A percentile compares a stretch with the other conserved stretches of the same genome.
These are phyloP conservation scores for Sardinella longiceps DNA, from an alignment of 2,797 vertebrate species.

Conservation along the genomic window DNA sequence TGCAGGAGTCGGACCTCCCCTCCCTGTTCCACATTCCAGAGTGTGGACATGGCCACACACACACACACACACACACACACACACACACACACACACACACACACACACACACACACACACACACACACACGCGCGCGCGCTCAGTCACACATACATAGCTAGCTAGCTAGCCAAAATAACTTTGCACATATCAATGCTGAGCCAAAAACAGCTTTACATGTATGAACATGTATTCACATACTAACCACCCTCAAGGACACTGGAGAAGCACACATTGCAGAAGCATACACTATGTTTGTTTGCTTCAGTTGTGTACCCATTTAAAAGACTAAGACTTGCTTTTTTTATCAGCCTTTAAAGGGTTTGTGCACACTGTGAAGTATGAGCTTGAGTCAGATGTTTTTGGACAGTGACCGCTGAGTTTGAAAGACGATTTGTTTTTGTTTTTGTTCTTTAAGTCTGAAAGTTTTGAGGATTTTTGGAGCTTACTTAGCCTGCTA, in stretches of 20 bases:
- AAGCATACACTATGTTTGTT: too few species aligned
- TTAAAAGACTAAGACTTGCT: neutral
- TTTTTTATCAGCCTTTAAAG: too few species aligned
- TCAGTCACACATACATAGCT: constrained; percentile 14
- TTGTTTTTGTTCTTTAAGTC: neutral
- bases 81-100: constrained; percentile 16
- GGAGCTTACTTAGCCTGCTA: neutral
- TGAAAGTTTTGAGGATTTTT: neutral
- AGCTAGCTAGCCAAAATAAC: constrained; percentile 36
- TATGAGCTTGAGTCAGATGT: neutral
- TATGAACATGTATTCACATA: constrained; percentile 4
- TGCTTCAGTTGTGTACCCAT: neutral
- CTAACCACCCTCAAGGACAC: neutral
- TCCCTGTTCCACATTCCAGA: constrained; percentile 57
- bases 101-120: neutral
- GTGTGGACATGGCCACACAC: constrained; percentile 37
- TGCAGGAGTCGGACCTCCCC: constrained; percentile 64
- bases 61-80: neutral
- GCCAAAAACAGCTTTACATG: constrained; percentile 9
- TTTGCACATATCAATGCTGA: neutral
- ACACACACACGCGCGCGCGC: neutral
- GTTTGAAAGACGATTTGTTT: neutral
- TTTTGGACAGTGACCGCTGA: neutral
- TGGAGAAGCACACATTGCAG: neutral
- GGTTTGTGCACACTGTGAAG: too few species aligned